A percentile compares a stretch with the other conserved stretches of the same genome.
phyloP scores from a whole-genome alignment of 2,888 invertebrate species.

The Caradrina kadenii region DNA sequence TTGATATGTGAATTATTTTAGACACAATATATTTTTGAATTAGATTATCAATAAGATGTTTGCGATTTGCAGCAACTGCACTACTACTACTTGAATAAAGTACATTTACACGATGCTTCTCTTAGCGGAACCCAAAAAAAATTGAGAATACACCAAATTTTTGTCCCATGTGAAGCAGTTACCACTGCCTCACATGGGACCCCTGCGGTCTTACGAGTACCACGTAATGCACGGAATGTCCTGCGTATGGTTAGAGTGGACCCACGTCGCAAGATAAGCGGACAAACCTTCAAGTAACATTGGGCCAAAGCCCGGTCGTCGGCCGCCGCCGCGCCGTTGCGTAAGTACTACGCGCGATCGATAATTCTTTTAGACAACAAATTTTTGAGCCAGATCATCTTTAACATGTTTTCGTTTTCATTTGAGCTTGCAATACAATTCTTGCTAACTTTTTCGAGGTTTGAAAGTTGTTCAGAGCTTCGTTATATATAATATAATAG shows the following conservation, averaged over 20 bases:
- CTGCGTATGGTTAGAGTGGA: neutral
- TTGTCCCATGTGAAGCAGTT: no score
- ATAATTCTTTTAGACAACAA: constrained; percentile 61
- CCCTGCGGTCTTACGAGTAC: neutral
- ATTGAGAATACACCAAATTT: no score
- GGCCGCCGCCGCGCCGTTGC: constrained; percentile 55
- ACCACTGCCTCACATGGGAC: neutral
- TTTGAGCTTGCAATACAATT: neutral
- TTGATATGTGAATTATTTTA: no score
- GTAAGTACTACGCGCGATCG: constrained; percentile 56
- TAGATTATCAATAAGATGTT: no score
- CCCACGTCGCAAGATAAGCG: constrained; percentile 6
- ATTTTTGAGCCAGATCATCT: constrained; percentile 39
- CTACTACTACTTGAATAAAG: no score
- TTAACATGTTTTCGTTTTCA: constrained; percentile 28
- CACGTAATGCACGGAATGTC: neutral
- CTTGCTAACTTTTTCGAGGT: neutral
- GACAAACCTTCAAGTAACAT: constrained; percentile 63
- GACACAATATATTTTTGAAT: no score
- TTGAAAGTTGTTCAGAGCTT: neutral
- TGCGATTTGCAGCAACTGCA: no score
- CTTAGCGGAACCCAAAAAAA: no score
- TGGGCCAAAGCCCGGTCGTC: constrained; percentile 48
- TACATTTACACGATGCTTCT: no score
- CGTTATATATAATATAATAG: neutral